These are phyloP conservation scores for Oryctolagus cuniculus DNA, from an alignment of 2,113 vertebrate species.

Conservation along the genomic window mOryCun1.1 NC_091439.1:21978501-21979000, in stretches of 20 bases:
- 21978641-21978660: neutral
- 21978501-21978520: neutral
- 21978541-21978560: neutral
- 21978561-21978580: conserved; percentile 23
- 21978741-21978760: conserved; percentile 16
- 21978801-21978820: too few species aligned
- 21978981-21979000: neutral
- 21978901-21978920: neutral
- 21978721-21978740: conserved; percentile 43
- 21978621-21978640: neutral
- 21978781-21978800: neutral
- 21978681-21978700: conserved; percentile 40
- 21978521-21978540: neutral
- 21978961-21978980: neutral
- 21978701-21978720: neutral
- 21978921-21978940: neutral
- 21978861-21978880: neutral
- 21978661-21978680: neutral
- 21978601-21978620: neutral
- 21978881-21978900: neutral
- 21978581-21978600: neutral
- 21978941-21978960: neutral
- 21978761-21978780: neutral
- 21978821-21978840: accelerated
- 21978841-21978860: neutral